Evolutionary conservation across 2,113 vertebrate genomes (phyloP).

Genomic region (Anolis carolinensis): DNA sequence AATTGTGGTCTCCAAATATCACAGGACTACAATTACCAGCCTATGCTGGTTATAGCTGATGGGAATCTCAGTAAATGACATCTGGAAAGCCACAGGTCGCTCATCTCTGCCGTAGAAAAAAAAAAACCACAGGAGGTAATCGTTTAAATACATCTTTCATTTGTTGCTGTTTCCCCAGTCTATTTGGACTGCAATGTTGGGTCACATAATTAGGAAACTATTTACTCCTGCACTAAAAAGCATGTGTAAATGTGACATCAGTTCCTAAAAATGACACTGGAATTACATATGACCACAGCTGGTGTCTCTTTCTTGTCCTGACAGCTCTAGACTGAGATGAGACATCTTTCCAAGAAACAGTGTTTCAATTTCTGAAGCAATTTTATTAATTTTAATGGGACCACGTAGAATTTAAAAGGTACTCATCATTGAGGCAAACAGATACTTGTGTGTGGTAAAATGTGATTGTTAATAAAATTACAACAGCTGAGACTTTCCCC

Average conservation of each 20-base stretch:
- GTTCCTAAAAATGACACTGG: neutral
- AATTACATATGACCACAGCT: neutral
- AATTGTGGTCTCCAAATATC: too few relatives aligned
- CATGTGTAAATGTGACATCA: neutral
- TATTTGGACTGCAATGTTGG: too few relatives aligned
- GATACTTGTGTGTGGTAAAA: neutral
- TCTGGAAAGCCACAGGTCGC: too few relatives aligned
- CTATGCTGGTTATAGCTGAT: too few relatives aligned
- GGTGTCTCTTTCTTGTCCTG: neutral
- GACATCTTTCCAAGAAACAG: neutral
- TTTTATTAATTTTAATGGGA: neutral
- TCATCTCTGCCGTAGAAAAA: too few relatives aligned
- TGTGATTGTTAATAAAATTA: accelerated
- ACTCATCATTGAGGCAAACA: neutral
- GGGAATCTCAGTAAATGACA: too few relatives aligned
- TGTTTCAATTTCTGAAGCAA: neutral
- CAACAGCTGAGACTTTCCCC: neutral
- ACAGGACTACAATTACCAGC: too few relatives aligned
- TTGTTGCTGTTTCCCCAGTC: too few relatives aligned
- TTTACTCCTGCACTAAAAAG: neutral
- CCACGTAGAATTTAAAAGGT: neutral
- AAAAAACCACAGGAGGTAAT: too few relatives aligned
- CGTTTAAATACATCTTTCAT: too few relatives aligned
- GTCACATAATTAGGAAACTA: neutral
- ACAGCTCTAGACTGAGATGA: neutral